These are phyloP conservation scores for Chiloscyllium punctatum DNA, from an alignment of 2,797 vertebrate genomes.

Conservation along the genomic window DNA sequence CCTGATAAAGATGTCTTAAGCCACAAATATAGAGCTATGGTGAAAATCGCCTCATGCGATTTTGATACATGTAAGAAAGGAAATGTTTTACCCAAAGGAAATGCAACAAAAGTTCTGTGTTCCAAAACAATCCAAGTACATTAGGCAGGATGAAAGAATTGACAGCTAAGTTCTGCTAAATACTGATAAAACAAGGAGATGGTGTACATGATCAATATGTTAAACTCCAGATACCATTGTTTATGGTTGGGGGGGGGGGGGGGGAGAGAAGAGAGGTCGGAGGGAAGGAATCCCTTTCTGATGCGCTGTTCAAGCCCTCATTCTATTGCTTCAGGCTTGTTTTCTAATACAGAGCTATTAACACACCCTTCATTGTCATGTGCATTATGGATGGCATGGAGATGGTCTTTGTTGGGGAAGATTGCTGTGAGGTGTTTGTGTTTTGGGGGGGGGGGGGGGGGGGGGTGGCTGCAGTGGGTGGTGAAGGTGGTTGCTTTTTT, in stretches of 20 bases:
- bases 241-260: background rate
- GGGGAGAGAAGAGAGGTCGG: too few relatives aligned
- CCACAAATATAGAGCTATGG: background rate
- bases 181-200: background rate
- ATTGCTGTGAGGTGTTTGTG: too few relatives aligned
- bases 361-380: background rate
- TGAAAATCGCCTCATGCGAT: background rate
- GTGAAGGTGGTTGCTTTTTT: background rate
- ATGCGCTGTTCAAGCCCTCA: background rate
- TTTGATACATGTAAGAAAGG: background rate
- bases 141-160: background rate
- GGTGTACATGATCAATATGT: background rate
- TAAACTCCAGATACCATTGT: background rate
- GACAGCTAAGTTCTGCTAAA: background rate
- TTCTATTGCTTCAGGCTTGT: background rate
- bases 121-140: background rate
- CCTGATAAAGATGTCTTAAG: background rate
- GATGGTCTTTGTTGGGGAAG: background rate
- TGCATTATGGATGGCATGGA: background rate
- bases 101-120: background rate
- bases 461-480: too few relatives aligned
- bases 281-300: background rate
- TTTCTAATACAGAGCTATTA: conserved; percentile 3
- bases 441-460: too few relatives aligned
- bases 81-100: background rate